These are phyloP conservation scores for Gymnosoma rotundatum DNA, from an alignment of 2,888 invertebrate species.

Conservation along the genomic window DNA sequence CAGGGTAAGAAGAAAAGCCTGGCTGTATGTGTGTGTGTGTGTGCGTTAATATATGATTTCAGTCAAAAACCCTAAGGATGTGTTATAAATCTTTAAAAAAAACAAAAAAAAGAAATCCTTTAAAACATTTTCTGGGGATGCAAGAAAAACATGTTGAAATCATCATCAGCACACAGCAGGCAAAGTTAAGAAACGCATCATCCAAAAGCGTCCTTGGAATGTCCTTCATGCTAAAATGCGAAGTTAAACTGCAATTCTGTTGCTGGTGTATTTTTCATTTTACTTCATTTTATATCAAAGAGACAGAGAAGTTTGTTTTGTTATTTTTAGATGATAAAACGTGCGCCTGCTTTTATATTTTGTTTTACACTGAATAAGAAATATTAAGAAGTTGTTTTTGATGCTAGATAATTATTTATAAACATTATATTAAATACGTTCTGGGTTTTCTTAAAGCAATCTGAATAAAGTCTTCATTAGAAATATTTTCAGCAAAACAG, in stretches of 20 bases:
- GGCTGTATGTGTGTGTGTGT: conserved; percentile 2
- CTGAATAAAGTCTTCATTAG: conserved; percentile 3
- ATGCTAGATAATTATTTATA: conserved; percentile 44
- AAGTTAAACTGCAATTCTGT: conserved; percentile 27
- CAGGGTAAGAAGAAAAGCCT: not conserved
- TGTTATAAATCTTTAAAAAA: conserved; percentile 60
- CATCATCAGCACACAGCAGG: conserved; percentile 46
- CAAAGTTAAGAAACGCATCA: conserved; percentile 56
- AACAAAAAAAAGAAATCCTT: conserved; percentile 1
- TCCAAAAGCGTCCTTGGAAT: conserved; percentile 73
- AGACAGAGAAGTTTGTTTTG: not conserved
- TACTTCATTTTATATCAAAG: conserved; percentile 1
- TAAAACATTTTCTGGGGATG: conserved; percentile 42
- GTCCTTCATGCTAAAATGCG: conserved; percentile 68
- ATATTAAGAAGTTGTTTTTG: conserved; percentile 20
- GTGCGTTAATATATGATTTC: conserved; percentile 38
- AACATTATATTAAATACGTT: conserved; percentile 59
- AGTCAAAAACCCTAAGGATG: conserved; percentile 60
- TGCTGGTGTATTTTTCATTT: conserved; percentile 11
- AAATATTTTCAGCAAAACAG: conserved; percentile 4
- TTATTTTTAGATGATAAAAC: not conserved
- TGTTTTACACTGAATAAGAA: not conserved
- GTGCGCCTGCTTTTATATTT: not conserved
- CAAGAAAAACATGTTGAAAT: conserved; percentile 34
- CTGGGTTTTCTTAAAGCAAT: conserved; percentile 20